These are phyloP conservation scores for Heliothis peltigera DNA, from an alignment of 2,888 invertebrate species.

Conservation along the genomic window DNA sequence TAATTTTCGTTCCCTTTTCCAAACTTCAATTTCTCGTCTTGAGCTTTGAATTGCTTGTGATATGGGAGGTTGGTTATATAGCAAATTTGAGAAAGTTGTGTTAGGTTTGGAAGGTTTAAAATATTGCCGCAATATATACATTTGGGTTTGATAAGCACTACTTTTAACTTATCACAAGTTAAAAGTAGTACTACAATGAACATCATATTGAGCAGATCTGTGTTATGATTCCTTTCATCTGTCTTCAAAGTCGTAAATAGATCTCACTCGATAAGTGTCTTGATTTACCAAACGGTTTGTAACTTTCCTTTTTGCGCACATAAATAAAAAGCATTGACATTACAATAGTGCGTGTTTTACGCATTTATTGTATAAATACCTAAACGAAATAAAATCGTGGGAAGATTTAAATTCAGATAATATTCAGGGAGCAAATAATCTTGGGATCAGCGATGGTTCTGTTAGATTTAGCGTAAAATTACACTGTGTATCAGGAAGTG, in stretches of 20 bases:
- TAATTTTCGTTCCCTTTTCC: constrained; percentile 70
- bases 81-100: neutral
- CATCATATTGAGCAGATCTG: no score
- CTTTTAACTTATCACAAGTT: no score
- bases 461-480: constrained; percentile 11
- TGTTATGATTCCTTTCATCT: no score
- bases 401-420: constrained; percentile 11
- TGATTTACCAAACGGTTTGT: no score
- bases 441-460: constrained; percentile 7
- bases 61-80: constrained; percentile 11
- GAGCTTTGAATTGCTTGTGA: constrained; percentile 12
- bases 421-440: constrained; percentile 4
- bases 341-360: neutral
- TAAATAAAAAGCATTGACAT: neutral
- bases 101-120: no score
- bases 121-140: neutral
- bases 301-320: no score
- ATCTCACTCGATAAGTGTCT: no score
- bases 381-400: constrained; percentile 8
- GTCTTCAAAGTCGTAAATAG: no score
- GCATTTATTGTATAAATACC: no score
- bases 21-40: neutral
- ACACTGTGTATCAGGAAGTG: neutral
- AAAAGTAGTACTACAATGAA: no score
- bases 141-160: no score